Conservation (phyloP, 2,888 invertebrate genomes). For the Fabriciana adippe region DNA sequence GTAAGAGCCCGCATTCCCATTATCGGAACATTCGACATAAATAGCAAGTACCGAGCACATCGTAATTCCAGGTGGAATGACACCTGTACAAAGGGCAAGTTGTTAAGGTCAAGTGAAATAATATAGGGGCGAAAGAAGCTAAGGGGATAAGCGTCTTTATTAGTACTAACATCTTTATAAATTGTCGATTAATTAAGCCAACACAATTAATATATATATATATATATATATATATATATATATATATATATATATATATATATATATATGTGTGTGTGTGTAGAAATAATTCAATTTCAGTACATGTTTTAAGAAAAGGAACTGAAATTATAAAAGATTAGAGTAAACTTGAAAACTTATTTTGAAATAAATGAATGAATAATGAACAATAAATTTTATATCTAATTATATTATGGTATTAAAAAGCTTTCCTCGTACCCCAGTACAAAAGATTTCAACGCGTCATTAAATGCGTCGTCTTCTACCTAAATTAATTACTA, state of each 20-base stretch:
- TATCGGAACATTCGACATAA: conserved; percentile 40
- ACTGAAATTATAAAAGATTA: too few relatives aligned
- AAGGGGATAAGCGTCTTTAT: conserved; percentile 2
- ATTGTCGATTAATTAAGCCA: too few relatives aligned
- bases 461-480: conserved; percentile 42
- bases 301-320: too few relatives aligned
- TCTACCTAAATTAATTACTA: background rate
- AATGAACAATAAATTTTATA: too few relatives aligned
- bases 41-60: conserved; percentile 41
- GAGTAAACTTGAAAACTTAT: conserved; percentile 1
- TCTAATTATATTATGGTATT: background rate
- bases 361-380: too few relatives aligned
- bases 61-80: conserved; percentile 66
- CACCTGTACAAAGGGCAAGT: conserved; percentile 66
- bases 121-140: conserved; percentile 33
- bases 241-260: too few relatives aligned
- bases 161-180: background rate
- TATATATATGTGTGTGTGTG: too few relatives aligned
- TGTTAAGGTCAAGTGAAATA: conserved; percentile 52
- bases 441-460: conserved; percentile 77
- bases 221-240: too few relatives aligned
- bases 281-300: too few relatives aligned
- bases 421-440: conserved; percentile 16
- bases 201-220: too few relatives aligned
- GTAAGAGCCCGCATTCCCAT: conserved; percentile 47